Conservation (phyloP, 2,113 vertebrate genomes). For the Ramphastos sulfuratus region DNA sequence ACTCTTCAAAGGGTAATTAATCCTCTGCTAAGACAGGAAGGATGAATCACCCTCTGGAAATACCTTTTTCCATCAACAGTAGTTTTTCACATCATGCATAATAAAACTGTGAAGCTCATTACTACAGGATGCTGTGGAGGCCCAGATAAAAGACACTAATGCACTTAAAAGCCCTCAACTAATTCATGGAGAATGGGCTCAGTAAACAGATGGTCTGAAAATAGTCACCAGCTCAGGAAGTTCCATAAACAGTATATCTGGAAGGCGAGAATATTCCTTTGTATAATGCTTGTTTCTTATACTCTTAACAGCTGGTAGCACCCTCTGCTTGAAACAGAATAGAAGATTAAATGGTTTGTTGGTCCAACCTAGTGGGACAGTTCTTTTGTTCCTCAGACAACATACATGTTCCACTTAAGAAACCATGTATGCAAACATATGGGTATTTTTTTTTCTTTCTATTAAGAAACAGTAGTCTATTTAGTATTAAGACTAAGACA, state of each 20-base stretch:
- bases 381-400: not conserved
- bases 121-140: conserved; percentile 62
- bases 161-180: conserved; percentile 56
- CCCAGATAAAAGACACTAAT: conserved; percentile 30
- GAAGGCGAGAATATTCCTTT: conserved; percentile 9
- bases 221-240: conserved; percentile 54
- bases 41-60: conserved; percentile 68
- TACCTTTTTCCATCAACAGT: conserved; percentile 64
- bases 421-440: not conserved
- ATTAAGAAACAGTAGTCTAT: not conserved
- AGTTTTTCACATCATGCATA: conserved; percentile 60
- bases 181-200: conserved; percentile 21
- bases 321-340: not conserved
- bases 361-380: not conserved
- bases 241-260: conserved; percentile 11
- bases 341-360: not conserved
- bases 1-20: conserved; percentile 64
- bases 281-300: not conserved
- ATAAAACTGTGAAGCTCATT: conserved; percentile 67
- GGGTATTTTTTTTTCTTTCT: not conserved
- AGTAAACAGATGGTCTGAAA: conserved; percentile 60
- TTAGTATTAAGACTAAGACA: not conserved
- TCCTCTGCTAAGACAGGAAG: conserved; percentile 56
- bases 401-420: not conserved
- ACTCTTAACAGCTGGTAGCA: not conserved